phyloP scores from a whole-genome alignment of 2,113 vertebrate genomes.

The mouse (Mus musculus) region DNA sequence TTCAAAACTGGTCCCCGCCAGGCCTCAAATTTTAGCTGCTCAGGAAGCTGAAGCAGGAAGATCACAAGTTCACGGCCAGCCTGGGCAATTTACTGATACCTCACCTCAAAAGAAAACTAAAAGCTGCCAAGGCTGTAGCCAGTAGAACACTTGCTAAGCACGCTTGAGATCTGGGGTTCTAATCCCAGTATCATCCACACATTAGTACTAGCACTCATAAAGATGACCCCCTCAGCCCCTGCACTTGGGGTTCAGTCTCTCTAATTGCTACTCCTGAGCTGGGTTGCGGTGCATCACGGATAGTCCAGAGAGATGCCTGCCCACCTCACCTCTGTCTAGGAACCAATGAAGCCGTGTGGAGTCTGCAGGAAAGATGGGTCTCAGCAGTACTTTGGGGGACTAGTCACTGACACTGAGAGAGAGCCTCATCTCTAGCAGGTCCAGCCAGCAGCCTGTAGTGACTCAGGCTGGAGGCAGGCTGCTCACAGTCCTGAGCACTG shows the following conservation, averaged over 20 bases:
- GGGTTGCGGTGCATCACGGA: accelerated
- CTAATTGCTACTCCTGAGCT: not conserved
- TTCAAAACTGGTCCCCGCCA: not conserved
- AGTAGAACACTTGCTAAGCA: not conserved
- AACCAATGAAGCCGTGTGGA: not conserved
- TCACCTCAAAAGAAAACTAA: not conserved
- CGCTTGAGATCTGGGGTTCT: no score
- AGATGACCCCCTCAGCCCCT: not conserved
- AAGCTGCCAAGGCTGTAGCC: not conserved
- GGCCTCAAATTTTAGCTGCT: not conserved
- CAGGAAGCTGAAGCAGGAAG: not conserved
- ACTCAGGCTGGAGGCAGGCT: not conserved
- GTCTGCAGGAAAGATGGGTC: not conserved
- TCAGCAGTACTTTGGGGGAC: not conserved
- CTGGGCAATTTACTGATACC: not conserved
- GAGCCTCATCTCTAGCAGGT: not conserved
- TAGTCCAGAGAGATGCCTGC: not conserved
- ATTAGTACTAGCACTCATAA: not conserved
- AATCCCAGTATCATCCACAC: not conserved
- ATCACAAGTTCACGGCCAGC: not conserved
- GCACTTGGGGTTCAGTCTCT: not conserved
- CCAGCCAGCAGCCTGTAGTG: not conserved
- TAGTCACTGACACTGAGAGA: not conserved
- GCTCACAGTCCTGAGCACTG: no score
- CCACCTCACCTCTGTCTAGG: not conserved